Evolutionary conservation across 2,888 invertebrate species (phyloP).

Genomic region (Acanthosepion lycidas): DNA sequence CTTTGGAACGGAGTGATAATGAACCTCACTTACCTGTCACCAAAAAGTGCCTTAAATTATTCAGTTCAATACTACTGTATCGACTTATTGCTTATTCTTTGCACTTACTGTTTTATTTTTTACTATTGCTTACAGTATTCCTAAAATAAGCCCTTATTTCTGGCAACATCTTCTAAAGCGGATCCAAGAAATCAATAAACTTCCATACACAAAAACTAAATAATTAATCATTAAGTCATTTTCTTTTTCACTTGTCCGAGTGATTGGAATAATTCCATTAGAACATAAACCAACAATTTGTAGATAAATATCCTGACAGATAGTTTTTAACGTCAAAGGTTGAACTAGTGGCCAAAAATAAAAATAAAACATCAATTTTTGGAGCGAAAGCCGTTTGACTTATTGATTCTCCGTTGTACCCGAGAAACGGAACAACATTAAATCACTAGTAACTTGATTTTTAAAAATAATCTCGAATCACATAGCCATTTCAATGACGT

Average conservation of each 20-base stretch:
- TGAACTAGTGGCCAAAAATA: neutral
- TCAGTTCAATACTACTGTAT: too few species aligned
- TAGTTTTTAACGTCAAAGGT: conserved; percentile 6
- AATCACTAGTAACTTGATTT: neutral
- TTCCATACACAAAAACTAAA: neutral
- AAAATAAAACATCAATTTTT: conserved; percentile 33
- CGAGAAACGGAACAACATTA: neutral
- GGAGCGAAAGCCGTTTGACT: neutral
- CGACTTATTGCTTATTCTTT: too few species aligned
- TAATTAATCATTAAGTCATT: conserved; percentile 33
- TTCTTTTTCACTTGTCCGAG: neutral
- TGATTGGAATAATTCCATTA: conserved; percentile 7
- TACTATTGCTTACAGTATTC: too few species aligned
- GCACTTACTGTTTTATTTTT: too few species aligned
- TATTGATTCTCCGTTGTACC: neutral
- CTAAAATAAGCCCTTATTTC: too few species aligned
- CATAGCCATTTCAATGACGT: neutral
- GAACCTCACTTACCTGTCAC: too few species aligned
- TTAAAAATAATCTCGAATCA: neutral
- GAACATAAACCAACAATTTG: neutral
- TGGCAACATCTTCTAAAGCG: too few species aligned
- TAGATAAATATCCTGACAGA: conserved; percentile 9
- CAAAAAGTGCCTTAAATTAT: too few species aligned
- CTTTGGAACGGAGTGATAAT: too few species aligned
- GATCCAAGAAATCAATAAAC: neutral